A percentile compares a stretch with the other conserved stretches of the same genome.
Conservation (phyloP, 2,888 invertebrate species). For the Halictus ligatus region DNA sequence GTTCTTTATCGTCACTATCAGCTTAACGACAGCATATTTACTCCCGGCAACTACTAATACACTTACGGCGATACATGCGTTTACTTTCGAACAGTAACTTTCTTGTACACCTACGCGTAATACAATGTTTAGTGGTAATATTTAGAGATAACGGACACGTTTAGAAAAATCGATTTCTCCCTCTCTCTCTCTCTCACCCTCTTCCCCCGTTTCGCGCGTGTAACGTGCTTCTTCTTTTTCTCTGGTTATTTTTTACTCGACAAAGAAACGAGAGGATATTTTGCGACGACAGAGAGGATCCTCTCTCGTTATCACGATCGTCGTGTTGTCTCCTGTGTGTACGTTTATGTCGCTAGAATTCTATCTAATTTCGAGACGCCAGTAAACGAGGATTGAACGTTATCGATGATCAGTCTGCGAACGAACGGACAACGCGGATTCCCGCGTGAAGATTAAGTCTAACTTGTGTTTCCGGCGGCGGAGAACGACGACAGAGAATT, state of each 20-base stretch:
- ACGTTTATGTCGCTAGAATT: constrained; percentile 1
- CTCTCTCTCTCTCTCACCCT: not conserved
- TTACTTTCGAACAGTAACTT: constrained; percentile 51
- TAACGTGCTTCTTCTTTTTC: not conserved
- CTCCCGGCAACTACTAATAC: constrained; percentile 38
- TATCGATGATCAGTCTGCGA: constrained; percentile 44
- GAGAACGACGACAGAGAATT: constrained; percentile 36
- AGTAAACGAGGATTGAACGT: constrained; percentile 25
- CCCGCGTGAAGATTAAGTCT: constrained; percentile 6
- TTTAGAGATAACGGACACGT: constrained; percentile 39
- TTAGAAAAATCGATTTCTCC: constrained; percentile 33
- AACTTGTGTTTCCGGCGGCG: constrained; percentile 9
- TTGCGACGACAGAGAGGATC: not conserved
- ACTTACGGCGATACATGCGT: constrained; percentile 48
- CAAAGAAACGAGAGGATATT: constrained; percentile 23
- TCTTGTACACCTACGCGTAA: constrained; percentile 36
- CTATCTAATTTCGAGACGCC: constrained; percentile 17
- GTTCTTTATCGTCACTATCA: constrained; percentile 38
- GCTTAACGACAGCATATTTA: constrained; percentile 37
- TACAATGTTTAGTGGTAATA: constrained; percentile 39
- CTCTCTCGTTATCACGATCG: constrained; percentile 29
- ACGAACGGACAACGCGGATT: constrained; percentile 31
- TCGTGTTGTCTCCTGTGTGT: not conserved
- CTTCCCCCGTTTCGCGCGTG: not conserved
- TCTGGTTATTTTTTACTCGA: not conserved